Percentiles rank a stretch among this genome's conserved stretches.
These are phyloP conservation scores for Rhinella marina DNA, from an alignment of 2,797 vertebrate genomes.

Conservation along the genomic window DNA sequence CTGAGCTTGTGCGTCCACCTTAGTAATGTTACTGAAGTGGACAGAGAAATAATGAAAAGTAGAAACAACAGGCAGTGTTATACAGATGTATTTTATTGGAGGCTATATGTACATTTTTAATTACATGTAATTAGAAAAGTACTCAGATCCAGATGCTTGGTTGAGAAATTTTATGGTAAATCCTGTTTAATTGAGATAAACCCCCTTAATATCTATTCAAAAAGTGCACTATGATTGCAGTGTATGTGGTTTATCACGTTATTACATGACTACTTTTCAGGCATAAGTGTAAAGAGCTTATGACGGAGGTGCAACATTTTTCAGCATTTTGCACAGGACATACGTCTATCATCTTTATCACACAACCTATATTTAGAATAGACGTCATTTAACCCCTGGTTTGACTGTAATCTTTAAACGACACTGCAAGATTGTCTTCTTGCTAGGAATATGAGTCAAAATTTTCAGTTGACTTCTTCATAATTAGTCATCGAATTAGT, in stretches of 20 bases:
- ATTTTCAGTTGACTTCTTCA: slow-evolving; percentile 72
- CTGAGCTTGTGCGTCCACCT: no score
- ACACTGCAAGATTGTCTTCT: background rate
- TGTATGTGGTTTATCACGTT: background rate
- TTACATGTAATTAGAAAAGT: no score
- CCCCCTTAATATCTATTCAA: no score
- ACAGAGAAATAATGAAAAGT: no score
- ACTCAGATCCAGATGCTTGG: no score
- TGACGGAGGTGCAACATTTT: slow-evolving; percentile 21
- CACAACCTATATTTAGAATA: background rate
- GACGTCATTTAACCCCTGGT: background rate
- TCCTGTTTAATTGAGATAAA: no score
- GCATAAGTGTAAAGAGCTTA: background rate
- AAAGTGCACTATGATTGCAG: no score
- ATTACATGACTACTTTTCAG: background rate
- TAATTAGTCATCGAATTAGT: slow-evolving; percentile 68
- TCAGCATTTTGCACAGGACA: background rate
- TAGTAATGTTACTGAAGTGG: no score
- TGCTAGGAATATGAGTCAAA: slow-evolving; percentile 68
- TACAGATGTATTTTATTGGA: no score
- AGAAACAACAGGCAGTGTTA: no score
- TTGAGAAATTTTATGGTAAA: no score
- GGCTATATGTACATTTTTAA: no score
- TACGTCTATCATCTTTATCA: background rate
- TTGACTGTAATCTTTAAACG: background rate